Conservation (phyloP, 2,113 vertebrate genomes). For the Glaucomys volans region DNA sequence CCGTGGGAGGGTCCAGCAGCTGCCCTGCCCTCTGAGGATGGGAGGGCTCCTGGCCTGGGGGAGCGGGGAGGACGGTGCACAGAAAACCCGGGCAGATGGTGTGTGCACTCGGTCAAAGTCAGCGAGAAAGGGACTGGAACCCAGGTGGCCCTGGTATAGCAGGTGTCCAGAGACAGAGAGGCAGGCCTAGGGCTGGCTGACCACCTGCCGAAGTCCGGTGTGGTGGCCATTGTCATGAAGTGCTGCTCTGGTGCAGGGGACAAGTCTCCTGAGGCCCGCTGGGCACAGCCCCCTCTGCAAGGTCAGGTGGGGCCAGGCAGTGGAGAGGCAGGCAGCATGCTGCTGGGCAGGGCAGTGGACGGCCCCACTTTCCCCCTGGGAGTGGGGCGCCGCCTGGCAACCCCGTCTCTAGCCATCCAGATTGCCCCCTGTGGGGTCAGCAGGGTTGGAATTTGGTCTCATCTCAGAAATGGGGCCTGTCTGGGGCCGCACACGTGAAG, state of each 20-base stretch:
- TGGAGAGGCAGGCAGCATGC: not conserved
- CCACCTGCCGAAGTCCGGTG: not conserved
- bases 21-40: not conserved
- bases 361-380: not conserved
- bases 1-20: fast-evolving
- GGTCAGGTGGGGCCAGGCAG: not conserved
- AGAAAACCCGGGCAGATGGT: not conserved
- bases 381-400: not conserved
- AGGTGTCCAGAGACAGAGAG: not conserved
- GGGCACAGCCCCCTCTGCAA: not conserved
- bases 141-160: not conserved
- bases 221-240: not conserved
- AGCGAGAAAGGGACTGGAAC: not conserved
- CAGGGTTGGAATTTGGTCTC: not conserved
- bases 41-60: not conserved
- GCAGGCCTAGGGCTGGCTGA: not conserved
- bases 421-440: not conserved
- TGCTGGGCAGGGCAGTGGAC: not conserved
- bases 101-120: not conserved
- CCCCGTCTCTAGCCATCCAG: not conserved
- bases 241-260: not conserved
- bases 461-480: not conserved
- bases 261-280: not conserved
- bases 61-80: not conserved
- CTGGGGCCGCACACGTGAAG: not conserved